Conservation (phyloP, 2,113 vertebrate genomes). For the Ceratotherium simum region DNA sequence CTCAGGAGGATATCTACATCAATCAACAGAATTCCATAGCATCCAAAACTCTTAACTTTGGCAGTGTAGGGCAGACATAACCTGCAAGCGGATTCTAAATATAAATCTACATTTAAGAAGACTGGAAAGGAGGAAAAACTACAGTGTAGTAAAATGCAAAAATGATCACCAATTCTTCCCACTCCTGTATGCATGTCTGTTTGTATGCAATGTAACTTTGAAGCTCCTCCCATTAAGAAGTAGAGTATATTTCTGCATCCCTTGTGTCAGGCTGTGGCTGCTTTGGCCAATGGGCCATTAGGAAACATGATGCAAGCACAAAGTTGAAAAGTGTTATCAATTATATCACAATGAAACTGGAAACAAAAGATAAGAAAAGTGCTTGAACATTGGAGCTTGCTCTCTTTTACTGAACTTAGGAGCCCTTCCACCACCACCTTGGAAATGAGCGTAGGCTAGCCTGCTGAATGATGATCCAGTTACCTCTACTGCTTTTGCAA, state of each 20-base stretch:
- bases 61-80: background rate
- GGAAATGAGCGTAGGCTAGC: background rate
- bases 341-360: background rate
- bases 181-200: background rate
- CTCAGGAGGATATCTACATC: constrained; percentile 46
- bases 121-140: background rate
- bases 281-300: background rate
- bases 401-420: constrained; percentile 11
- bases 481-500: constrained; percentile 8
- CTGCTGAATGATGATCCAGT: background rate
- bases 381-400: background rate
- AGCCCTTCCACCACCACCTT: background rate
- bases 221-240: background rate
- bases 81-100: constrained; percentile 14
- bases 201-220: constrained; percentile 1
- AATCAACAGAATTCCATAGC: constrained; percentile 32
- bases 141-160: background rate
- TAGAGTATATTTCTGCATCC: background rate
- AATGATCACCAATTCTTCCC: constrained; percentile 1
- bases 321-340: constrained; percentile 13
- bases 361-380: background rate
- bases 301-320: background rate
- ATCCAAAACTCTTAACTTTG: constrained; percentile 38
- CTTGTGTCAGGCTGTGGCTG: background rate
- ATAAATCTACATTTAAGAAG: constrained; percentile 11